Percentiles rank a stretch among this genome's conserved stretches.
Conservation (phyloP, 2,113 vertebrate genomes). For the Daboia siamensis region DNA sequence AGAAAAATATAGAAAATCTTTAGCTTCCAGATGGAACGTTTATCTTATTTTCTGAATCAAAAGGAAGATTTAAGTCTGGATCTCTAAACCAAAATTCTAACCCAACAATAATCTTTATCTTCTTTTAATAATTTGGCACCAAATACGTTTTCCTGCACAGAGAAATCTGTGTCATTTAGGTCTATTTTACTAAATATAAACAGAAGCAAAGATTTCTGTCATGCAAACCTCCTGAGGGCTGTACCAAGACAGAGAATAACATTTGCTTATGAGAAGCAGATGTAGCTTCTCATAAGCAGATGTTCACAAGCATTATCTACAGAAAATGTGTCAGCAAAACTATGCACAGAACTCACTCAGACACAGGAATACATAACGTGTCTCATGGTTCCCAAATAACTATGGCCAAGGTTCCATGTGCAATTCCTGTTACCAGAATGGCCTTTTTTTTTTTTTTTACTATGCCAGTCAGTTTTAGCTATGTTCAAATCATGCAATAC, state of each 20-base stretch:
- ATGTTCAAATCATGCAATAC: neutral
- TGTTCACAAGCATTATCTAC: neutral
- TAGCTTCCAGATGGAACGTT: neutral
- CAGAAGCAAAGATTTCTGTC: conserved; percentile 16
- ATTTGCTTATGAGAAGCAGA: no score
- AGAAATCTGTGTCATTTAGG: conserved; percentile 47
- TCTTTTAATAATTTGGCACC: conserved; percentile 52
- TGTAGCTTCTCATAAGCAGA: neutral
- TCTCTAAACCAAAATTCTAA: conserved; percentile 35
- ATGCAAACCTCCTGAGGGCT: accelerated
- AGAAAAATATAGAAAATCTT: neutral
- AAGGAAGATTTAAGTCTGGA: accelerated
- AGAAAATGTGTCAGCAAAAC: neutral
- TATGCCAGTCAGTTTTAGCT: neutral
- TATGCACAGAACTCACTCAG: neutral
- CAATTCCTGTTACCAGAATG: neutral
- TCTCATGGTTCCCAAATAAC: neutral
- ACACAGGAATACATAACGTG: neutral
- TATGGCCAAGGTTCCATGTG: neutral
- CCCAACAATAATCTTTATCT: conserved; percentile 50
- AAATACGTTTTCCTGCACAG: conserved; percentile 38
- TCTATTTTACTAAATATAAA: conserved; percentile 14
- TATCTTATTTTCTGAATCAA: neutral
- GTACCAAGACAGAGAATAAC: neutral
- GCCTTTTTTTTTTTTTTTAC: neutral